Base-by-base conservation (phyloP, 2,888 invertebrate genomes). In the Platycnemis pennipes region DNA sequence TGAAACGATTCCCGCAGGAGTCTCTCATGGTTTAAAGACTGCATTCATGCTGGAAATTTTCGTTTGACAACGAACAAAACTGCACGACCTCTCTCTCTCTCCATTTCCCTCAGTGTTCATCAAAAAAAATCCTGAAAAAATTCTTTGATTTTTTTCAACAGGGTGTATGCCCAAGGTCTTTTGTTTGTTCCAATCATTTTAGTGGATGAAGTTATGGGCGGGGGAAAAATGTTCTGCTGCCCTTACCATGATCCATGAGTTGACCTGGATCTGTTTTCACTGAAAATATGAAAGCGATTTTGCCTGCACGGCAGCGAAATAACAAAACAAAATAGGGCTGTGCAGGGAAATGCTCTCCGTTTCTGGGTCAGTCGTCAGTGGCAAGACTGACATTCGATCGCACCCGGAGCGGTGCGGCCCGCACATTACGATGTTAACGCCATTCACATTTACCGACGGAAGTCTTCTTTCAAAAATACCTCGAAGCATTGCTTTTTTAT, bases 211-310 rank as follows among this genome's bases (percentile, higher is more conserved):
- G 77, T 77, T 77, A 77, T 16, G 77, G 77, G 37, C 2, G 37
- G 7, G n/a, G 22, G 26, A 37, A 77, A 77, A 77, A 77, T 31
- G 7, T 5, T 77, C 8, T 16, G 77, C 77, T 77, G 77, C 37
- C 77, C 77, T 31, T 37, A 31, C 37, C 77, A 37, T 77, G 77
- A 77, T 37, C 31, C 63, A 63, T n/a, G n/a, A n/a, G 19, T 63
- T 77, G 77, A 77, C 77, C 77, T 77, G 37, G 37, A 77, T 77
- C 77, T 37, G 22, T 37, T 77, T 77, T 77, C 77, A 77, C 37
- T 37, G 37, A 77, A 77, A 77, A 77, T 37, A 77, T 77, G 77
- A 77, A 77, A 77, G 77, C 77, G 77, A 77, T 77, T 77, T 37
- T 37, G 37, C 77, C 31, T 37, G 16, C 37, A 26, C n/a, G 0